Evolutionary conservation across 2,113 vertebrate species (phyloP).

Genomic region (Speoplatyrhinus poulsoni): DNA sequence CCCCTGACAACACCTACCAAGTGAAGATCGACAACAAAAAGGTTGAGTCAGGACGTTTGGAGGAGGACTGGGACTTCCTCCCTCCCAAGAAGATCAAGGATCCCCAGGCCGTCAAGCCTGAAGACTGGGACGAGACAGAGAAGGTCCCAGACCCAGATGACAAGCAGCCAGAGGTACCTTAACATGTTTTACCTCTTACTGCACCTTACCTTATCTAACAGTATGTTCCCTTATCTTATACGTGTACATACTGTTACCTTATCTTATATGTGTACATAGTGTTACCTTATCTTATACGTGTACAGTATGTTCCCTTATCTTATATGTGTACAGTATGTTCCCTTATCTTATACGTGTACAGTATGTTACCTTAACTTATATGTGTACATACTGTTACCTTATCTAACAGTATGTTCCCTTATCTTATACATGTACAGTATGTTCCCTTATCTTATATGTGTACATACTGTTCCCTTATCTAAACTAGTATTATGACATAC

Average conservation of each 20-base stretch:
- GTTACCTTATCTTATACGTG: no score
- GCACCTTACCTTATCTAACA: neutral
- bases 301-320: no score
- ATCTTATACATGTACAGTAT: neutral
- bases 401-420: neutral
- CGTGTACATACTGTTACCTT: no score
- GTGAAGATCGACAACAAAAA: constrained; percentile 88
- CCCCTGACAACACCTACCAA: constrained; percentile 84
- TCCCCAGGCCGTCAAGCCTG: constrained; percentile 80
- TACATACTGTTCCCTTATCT: no score
- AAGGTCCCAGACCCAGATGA: constrained; percentile 83
- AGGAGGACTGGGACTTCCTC: constrained; percentile 85
- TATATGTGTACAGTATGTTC: no score
- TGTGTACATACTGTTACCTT: neutral
- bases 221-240: neutral
- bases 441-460: no score
- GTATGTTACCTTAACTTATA: no score
- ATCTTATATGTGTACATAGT: neutral
- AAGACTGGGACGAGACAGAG: constrained; percentile 84
- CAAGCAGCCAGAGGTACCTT: constrained; percentile 81
- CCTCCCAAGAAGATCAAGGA: constrained; percentile 83
- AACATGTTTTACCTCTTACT: neutral
- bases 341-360: no score
- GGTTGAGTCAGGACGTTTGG: constrained; percentile 78
- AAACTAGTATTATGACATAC: no score